Percentiles rank a stretch among this genome's conserved stretches.
Evolutionary conservation across 2,797 vertebrate species (phyloP).

Genomic region (Sebastiscus albofasciatus): DNA sequence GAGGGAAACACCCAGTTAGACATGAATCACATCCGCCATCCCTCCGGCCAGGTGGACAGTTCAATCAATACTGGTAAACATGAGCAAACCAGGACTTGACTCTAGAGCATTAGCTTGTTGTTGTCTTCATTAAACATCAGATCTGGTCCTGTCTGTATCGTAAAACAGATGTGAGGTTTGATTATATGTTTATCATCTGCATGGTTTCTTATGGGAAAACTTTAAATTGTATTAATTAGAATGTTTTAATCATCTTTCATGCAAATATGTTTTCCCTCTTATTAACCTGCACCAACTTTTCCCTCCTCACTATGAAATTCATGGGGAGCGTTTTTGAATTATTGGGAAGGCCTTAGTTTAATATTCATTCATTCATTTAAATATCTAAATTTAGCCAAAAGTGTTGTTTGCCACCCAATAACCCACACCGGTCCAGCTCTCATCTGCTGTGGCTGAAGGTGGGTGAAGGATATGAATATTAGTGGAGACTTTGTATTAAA

Average conservation of each 20-base stretch:
- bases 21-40: slow-evolving; percentile 46
- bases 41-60: slow-evolving; percentile 48
- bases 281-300: slow-evolving; percentile 17
- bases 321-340: not conserved
- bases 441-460: not conserved
- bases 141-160: not conserved
- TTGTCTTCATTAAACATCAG: not conserved
- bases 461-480: not conserved
- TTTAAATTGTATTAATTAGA: slow-evolving; percentile 34
- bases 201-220: slow-evolving; percentile 37
- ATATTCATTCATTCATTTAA: not conserved
- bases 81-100: slow-evolving; percentile 9
- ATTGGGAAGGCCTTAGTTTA: not conserved
- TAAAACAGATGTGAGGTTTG: slow-evolving; percentile 23
- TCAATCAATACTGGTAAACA: slow-evolving; percentile 49
- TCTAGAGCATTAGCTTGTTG: not conserved
- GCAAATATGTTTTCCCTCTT: slow-evolving; percentile 17
- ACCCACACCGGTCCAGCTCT: not conserved
- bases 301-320: not conserved
- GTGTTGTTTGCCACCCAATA: not conserved
- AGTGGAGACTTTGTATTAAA: not conserved
- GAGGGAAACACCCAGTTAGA: slow-evolving; percentile 49
- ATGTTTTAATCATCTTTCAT: slow-evolving; percentile 53
- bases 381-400: not conserved
- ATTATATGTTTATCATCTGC: slow-evolving; percentile 36